Conservation (phyloP, 2,888 invertebrate species). For the Lepas anatifera region DNA sequence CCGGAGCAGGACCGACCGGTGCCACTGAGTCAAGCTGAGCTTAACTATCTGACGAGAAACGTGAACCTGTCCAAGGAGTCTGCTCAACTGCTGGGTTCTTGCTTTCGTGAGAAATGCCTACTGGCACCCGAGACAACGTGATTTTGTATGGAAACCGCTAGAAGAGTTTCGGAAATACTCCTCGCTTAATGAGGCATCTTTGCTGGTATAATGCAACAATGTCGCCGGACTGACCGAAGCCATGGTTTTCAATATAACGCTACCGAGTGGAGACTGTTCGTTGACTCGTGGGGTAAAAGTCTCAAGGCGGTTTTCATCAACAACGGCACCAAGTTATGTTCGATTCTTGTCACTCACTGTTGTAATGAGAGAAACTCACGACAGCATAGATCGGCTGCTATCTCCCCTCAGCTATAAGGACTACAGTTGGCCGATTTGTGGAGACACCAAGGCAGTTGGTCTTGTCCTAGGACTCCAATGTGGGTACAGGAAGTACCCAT, state of each 20-base stretch:
- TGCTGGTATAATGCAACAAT: slow-evolving; percentile 13
- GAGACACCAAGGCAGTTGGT: slow-evolving; percentile 9
- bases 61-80: neutral
- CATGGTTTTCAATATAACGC: slow-evolving; percentile 14
- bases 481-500: slow-evolving; percentile 18
- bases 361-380: too few species aligned
- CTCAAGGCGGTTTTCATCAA: slow-evolving; percentile 6
- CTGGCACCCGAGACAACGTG: neutral
- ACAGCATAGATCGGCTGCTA: too few species aligned
- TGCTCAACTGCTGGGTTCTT: slow-evolving; percentile 9
- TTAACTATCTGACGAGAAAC: too few species aligned
- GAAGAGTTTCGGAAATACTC: slow-evolving; percentile 11
- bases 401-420: too few species aligned
- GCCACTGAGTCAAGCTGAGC: too few species aligned
- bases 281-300: too few species aligned
- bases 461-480: slow-evolving; percentile 13
- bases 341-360: slow-evolving; percentile 1
- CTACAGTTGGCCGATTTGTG: too few species aligned
- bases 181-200: slow-evolving; percentile 13
- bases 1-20: neutral
- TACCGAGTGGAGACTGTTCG: slow-evolving; percentile 15
- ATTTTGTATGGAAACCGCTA: too few species aligned
- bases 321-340: slow-evolving; percentile 13
- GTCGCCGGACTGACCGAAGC: slow-evolving; percentile 11
- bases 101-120: slow-evolving; percentile 11